Evolutionary conservation across 2,797 vertebrate genomes (phyloP), one percentile per base, ranked within the genome.

Genomic region (Argentina silus): DNA sequence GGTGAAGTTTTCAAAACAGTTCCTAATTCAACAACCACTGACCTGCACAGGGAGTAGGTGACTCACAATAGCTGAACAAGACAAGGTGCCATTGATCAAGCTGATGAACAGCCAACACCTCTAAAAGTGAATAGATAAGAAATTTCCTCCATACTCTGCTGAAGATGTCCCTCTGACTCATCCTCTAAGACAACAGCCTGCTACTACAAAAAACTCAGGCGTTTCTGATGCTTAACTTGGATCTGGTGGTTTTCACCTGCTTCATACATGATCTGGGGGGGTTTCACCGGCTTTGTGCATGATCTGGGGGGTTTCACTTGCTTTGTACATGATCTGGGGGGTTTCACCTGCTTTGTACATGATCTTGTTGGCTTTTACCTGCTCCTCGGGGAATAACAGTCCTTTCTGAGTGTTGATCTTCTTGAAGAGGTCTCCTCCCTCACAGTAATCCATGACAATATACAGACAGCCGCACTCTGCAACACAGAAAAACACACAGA

Each of bases 371-470:
- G 9, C 14, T 47, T 17, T 90, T 92, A 98, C 98, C 93, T 99
- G 96, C 79, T 96, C 95, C 86, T 99, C 98, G 21, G 95, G 87
- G 84, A 99, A 99, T 21, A 96, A 91, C 56, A 91, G 64, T 78
- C 96, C 97, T 93, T 95, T 98, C 87, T 99, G 98, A 74, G 96
- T 94, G 90, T 99, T 99, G 88, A 99, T 99, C 91, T 96, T 96
- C 92, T 96, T 98, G 90, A 97, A 99, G 5, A 99, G 91, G 80
- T 99, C 98, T 68, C 98, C 98, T 77, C 98, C 98, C 89, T 98
- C 98, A 90, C 98, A 99, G 83, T 99, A 99, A 91, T 99, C 98
- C 98, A 99, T 99, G 71, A 99, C 97, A 80, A 99, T 99, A 81
- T 97, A 99, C 47, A 99, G 93, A 88, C 95, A 97, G 3, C 98